Base-by-base conservation (phyloP, 2,888 invertebrate species). In the Neoaliturus tenellus region DNA sequence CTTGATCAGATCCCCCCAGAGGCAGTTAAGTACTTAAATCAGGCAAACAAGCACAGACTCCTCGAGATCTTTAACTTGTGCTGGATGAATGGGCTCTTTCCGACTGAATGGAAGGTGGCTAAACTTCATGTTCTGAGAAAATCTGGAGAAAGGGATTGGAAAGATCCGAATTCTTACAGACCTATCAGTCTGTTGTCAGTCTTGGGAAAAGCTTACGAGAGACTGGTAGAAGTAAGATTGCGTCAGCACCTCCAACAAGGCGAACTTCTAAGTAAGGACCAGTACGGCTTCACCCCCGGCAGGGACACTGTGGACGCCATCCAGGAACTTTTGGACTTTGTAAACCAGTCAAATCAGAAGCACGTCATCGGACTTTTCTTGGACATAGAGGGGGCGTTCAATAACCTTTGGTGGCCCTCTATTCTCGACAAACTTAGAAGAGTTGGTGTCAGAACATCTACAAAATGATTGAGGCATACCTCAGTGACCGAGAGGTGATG, bases 391-490 rank as follows among this genome's bases (percentile, higher is more conserved):
- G 89, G 88, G 0, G 89, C 89, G 3, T 89, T 89, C 78, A 87
- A 89, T 51, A 89, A 89, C 78, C 88, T 89, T 1, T 89, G 89
- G 88, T 89, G 89, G 89, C 87, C 88, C 0, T 85, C 87, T 62
- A 87, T 88, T 0, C 33, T 87, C 17, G 28, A 83, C 0, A 87
- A 87, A 75, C 82, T 85, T 3, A 88, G 88, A 82, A 67, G 75
- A 3, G 73, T 86, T 0, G 87, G 88, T 0, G 86, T 86, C 33
- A 80, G 0, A 44, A 89, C 84, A 84, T 89, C n/a, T 88, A 86
- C 31, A 6, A 81, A 31, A 86, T 89, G 83, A 1, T 89, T 80
- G 80, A 23, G 35, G 73, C 69, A 67, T 89, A 89, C 35, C 89
- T 89, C 71, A 20, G 62, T 0, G 55, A 81, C 17, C 83, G 88